Percentiles rank a stretch among this genome's conserved stretches.
Evolutionary conservation across 2,113 vertebrate genomes (phyloP).

Genomic region (Gallinago jamesoni): DNA sequence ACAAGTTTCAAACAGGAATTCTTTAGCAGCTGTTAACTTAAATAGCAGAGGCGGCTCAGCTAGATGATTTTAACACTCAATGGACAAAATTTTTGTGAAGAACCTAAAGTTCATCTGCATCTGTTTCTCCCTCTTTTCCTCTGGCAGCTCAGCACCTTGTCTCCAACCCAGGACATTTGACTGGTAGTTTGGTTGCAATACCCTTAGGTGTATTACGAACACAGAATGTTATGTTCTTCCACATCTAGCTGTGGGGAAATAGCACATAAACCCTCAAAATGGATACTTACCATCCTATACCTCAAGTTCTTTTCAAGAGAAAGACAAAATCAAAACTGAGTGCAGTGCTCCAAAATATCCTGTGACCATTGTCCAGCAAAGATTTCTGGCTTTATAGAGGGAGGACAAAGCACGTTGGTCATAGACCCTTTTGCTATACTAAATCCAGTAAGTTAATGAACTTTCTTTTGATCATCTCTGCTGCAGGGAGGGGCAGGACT

Average conservation of each 20-base stretch:
- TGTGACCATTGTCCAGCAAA: accelerated
- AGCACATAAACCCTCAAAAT: not conserved
- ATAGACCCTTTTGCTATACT: not conserved
- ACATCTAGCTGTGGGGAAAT: not conserved
- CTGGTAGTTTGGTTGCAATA: not conserved
- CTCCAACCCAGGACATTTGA: not conserved
- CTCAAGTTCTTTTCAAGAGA: not conserved
- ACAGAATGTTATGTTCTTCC: too few species aligned
- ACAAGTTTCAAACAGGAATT: not conserved
- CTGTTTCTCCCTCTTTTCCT: not conserved
- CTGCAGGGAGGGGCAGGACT: not conserved
- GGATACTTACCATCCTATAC: not conserved
- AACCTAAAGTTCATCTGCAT: not conserved
- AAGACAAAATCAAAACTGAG: not conserved
- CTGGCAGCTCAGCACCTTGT: not conserved
- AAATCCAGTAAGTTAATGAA: not conserved
- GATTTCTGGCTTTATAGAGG: not conserved
- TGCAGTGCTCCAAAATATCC: not conserved
- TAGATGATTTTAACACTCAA: not conserved
- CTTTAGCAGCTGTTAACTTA: not conserved
- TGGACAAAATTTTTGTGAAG: not conserved
- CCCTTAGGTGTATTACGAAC: not conserved
- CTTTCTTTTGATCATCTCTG: not conserved
- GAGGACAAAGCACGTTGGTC: not conserved
- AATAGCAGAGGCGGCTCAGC: not conserved